Percentiles rank a stretch among this genome's conserved stretches.
These are phyloP conservation scores for Cremastinae sp. DNA, from an alignment of 2,888 invertebrate species.

Conservation along the genomic window DNA sequence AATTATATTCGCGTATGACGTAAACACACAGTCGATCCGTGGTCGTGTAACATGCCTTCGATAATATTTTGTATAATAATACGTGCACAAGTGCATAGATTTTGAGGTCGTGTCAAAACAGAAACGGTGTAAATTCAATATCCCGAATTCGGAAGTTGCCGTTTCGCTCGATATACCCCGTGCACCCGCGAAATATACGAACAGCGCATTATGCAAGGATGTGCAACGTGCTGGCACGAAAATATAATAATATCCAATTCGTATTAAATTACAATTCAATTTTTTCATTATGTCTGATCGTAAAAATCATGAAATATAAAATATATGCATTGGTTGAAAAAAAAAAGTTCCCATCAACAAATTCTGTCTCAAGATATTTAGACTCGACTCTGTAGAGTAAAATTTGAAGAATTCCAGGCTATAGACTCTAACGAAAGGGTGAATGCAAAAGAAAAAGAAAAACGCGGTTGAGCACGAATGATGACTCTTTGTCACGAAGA, in stretches of 20 bases:
- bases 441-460: background rate
- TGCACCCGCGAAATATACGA: background rate
- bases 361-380: too few species aligned
- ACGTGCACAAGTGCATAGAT: background rate
- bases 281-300: too few species aligned
- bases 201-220: background rate
- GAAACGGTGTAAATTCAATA: constrained; percentile 80
- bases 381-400: too few species aligned
- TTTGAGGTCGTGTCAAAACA: constrained; percentile 75
- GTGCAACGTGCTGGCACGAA: background rate
- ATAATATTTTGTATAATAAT: background rate
- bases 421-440: too few species aligned
- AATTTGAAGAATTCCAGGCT: too few species aligned
- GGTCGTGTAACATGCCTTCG: constrained; percentile 68
- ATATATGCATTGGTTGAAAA: too few species aligned
- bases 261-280: too few species aligned
- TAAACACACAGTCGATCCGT: constrained; percentile 61
- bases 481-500: constrained; percentile 22
- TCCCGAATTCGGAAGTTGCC: constrained; percentile 72
- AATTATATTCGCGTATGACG: constrained; percentile 75
- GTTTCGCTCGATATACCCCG: constrained; percentile 44
- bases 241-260: too few species aligned
- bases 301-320: too few species aligned
- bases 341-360: too few species aligned
- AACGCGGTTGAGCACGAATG: background rate